Base-by-base conservation (phyloP, 2,888 invertebrate species). In the Spatulosminthurus flaviceps region DNA sequence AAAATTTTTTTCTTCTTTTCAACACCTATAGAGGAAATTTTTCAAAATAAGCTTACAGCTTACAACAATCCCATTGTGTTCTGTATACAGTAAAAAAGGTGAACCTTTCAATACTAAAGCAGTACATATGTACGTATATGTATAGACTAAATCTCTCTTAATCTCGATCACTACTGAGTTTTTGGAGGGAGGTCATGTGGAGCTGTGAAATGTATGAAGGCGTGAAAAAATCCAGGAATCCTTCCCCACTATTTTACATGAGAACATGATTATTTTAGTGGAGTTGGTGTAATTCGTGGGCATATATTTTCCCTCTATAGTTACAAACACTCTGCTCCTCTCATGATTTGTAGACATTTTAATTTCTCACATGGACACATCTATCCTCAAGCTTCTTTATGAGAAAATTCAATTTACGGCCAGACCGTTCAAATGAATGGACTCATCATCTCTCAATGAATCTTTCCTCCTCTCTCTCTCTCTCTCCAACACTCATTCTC, bases 261-360 rank as follows among this genome's bases (percentile, higher is more conserved):
- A 5, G 28, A 28, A 26, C 67, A 26, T 70, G 41, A 70, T 70
- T 70, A 70, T 41, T 34, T n/a, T 70, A 70, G 34, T 70, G 41
- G 41, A 41, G 70, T 70, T 70, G 41, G 42, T 70, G 70, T 42
- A 70, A 70, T 70, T 70, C 70, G 70, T 70, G 70, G 41, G 41
- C 22, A 64, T 64, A 22, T 22, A n/a, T n/a, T n/a, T n/a, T n/a
- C n/a, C 22, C 24, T 64, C 7, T 26, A 64, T 64, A 24, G 1
- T 2, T 9, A 64, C 2, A n/a, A 21, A 13, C 64, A 64, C 9
- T 13, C n/a, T n/a, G n/a, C n/a, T 64, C 2, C 2, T 22, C 28
- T 29, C 9, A 29, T 24, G 67, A 67, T 67, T 67, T 67, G 67
- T 67, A 67, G 29, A 67, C 9, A 26, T 28, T 67, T 67, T 29